These are phyloP conservation scores for Apotomis betuletana DNA, from an alignment of 2,888 invertebrate genomes.

Conservation along the genomic window DNA sequence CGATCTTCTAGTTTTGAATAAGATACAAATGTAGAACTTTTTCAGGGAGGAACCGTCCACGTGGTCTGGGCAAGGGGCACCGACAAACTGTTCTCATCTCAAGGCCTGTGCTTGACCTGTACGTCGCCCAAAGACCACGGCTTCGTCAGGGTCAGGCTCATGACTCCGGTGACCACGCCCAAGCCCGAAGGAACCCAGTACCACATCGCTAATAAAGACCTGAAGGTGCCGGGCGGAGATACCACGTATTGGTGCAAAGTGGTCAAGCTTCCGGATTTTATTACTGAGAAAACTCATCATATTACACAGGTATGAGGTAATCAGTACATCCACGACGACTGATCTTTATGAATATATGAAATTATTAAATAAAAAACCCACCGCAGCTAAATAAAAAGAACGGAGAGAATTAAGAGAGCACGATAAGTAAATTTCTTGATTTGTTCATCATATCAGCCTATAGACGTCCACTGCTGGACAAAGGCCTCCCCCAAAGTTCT, in stretches of 20 bases:
- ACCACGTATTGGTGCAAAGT: slow-evolving; percentile 99
- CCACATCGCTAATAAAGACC: slow-evolving; percentile 85
- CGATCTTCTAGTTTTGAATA: too few species aligned
- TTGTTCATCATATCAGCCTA: too few species aligned
- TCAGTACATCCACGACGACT: too few species aligned
- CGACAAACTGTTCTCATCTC: slow-evolving; percentile 87
- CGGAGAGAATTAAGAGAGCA: too few species aligned
- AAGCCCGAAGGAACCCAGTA: slow-evolving; percentile 80
- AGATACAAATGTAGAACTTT: slow-evolving; percentile 23
- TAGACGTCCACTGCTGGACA: too few species aligned
- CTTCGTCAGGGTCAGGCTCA: slow-evolving; percentile 90
- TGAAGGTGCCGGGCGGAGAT: slow-evolving; percentile 91
- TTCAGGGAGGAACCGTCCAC: slow-evolving; percentile 94
- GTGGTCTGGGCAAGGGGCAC: slow-evolving; percentile 92
- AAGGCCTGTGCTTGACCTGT: slow-evolving; percentile 85
- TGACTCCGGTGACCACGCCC: slow-evolving; percentile 69
- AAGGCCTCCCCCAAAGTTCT: too few species aligned
- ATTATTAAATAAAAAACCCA: too few species aligned
- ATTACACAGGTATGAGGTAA: slow-evolving; percentile 85
- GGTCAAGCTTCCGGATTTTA: slow-evolving; percentile 88
- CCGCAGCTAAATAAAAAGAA: too few species aligned
- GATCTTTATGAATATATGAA: too few species aligned
- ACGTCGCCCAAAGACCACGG: slow-evolving; percentile 84
- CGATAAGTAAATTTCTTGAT: too few species aligned
- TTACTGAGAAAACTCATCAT: slow-evolving; percentile 88